A percentile compares a stretch with the other conserved stretches of the same genome.
Conservation (phyloP, 2,888 invertebrate species). For the Phyto melanocephala region DNA sequence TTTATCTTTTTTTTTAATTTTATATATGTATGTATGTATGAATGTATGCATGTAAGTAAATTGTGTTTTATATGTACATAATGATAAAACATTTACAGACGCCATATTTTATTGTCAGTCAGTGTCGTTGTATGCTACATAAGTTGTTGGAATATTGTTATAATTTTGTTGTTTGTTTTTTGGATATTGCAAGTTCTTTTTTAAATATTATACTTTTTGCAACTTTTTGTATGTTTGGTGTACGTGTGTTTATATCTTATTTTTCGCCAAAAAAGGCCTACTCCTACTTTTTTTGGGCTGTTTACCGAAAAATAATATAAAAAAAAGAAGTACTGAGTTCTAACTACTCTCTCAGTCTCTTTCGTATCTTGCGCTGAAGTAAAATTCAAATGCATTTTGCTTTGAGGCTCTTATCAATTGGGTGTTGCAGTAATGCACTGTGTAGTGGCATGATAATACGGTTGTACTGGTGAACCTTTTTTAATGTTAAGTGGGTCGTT, state of each 20-base stretch:
- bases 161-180: slow-evolving; percentile 63
- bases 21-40: slow-evolving; percentile 20
- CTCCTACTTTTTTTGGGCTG: slow-evolving; percentile 59
- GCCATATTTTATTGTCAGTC: slow-evolving; percentile 65
- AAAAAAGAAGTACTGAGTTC: neutral
- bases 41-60: too few species aligned
- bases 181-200: slow-evolving; percentile 63
- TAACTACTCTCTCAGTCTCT: slow-evolving; percentile 22
- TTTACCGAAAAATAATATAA: slow-evolving; percentile 45
- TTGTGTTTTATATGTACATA: slow-evolving; percentile 16
- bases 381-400: slow-evolving; percentile 28
- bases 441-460: neutral
- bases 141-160: slow-evolving; percentile 60
- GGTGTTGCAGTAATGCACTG: slow-evolving; percentile 18
- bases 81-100: slow-evolving; percentile 58
- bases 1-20: slow-evolving; percentile 32
- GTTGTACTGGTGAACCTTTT: slow-evolving; percentile 52
- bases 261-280: slow-evolving; percentile 54
- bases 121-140: slow-evolving; percentile 54
- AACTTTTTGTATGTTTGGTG: slow-evolving; percentile 27
- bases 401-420: neutral
- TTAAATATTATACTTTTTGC: slow-evolving; percentile 12
- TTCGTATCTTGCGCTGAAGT: neutral
- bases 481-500: slow-evolving; percentile 75
- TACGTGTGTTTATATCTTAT: slow-evolving; percentile 4